A percentile compares a stretch with the other conserved stretches of the same genome.
These are phyloP conservation scores for Dysidea cf. avara DNA, from an alignment of 37 sponge, comb jelly and placozoan species.

Conservation along the genomic window DNA sequence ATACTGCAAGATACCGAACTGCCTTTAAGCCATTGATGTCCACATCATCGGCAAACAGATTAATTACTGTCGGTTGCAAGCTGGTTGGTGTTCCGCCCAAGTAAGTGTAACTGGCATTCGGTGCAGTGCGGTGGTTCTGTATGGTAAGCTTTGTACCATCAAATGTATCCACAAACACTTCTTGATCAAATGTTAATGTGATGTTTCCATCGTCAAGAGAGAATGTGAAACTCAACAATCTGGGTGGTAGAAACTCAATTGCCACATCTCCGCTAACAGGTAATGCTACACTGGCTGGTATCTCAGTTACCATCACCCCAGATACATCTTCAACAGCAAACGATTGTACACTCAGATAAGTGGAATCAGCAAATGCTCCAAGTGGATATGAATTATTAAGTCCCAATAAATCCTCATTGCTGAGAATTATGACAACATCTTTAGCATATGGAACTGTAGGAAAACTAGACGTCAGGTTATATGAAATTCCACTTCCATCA, in stretches of 20 bases:
- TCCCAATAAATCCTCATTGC: conserved; percentile 19
- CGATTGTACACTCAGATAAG: conserved; percentile 45
- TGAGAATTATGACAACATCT: conserved; percentile 21
- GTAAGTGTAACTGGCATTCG: conserved; percentile 48
- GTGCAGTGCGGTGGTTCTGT: conserved; percentile 32
- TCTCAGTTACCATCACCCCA: conserved; percentile 29
- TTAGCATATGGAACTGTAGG: conserved; percentile 13
- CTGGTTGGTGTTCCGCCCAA: conserved; percentile 31
- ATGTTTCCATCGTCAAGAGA: conserved; percentile 57
- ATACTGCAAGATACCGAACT: conserved; percentile 56
- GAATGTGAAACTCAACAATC: conserved; percentile 63
- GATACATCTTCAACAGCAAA: conserved; percentile 58
- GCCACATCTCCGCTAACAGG: conserved; percentile 58
- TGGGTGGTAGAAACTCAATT: conserved; percentile 49
- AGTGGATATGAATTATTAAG: conserved; percentile 26
- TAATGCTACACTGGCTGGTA: conserved; percentile 9
- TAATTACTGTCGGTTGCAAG: conserved; percentile 8
- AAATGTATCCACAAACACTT: conserved; percentile 43
- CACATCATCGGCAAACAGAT: conserved; percentile 26
- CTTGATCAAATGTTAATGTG: conserved; percentile 64
- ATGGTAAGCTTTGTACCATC: conserved; percentile 61
- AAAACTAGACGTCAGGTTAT: conserved; percentile 7
- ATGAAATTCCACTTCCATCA: conserved; percentile 5
- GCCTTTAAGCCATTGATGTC: conserved; percentile 73
- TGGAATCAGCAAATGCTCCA: conserved; percentile 11